Evolutionary conservation across 2,797 vertebrate genomes (phyloP), one percentile per base, ranked within the genome.

Genomic region (Parambassis ranga): DNA sequence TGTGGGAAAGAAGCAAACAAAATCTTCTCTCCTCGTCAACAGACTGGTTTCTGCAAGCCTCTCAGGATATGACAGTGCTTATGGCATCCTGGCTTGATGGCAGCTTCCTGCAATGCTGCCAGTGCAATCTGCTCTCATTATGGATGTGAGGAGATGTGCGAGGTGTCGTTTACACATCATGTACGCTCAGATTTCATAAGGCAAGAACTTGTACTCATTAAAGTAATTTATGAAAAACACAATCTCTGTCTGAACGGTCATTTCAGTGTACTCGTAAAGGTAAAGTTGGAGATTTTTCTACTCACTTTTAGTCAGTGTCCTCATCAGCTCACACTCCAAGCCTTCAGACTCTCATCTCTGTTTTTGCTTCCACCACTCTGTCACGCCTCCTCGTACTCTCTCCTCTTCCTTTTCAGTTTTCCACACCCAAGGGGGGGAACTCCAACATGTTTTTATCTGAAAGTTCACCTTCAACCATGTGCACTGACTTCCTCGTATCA

Each of bases 91-190:
- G 35, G 27, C 52, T 64, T 24, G 28, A 69, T 52, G 61, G 44
- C 72, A 56, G 65, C 47, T 50, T 50, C 47, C 46, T 63, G 57
- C 56, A 50, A 62, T 11, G 23, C 74, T 47, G 74, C 63, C 72
- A 44, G 47, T 50, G 14, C 41, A 60, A 65, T 63, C 75, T 56
- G 62, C 57, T 82, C 72, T 81, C 69, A 47, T 74, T 73, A 65
- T 8, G 47, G 60, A 70, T 55, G 35, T 43, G 68, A 67, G 16
- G 27, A 79, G 62, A 77, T 22, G 52, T 49, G 24, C 9, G 1
- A 60, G 28, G 23, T 47, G 42, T 68, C 65, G 41, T 63, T 70
- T 50, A 44, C 50, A 59, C 59, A 20, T 38, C 51, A 10, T 35
- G 33, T 23, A 19, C 27, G 15, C 30, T 41, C 27, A 13, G 11